Evolutionary conservation across 2,113 vertebrate genomes (phyloP).

Genomic region (Rhabdornis inornatus): DNA sequence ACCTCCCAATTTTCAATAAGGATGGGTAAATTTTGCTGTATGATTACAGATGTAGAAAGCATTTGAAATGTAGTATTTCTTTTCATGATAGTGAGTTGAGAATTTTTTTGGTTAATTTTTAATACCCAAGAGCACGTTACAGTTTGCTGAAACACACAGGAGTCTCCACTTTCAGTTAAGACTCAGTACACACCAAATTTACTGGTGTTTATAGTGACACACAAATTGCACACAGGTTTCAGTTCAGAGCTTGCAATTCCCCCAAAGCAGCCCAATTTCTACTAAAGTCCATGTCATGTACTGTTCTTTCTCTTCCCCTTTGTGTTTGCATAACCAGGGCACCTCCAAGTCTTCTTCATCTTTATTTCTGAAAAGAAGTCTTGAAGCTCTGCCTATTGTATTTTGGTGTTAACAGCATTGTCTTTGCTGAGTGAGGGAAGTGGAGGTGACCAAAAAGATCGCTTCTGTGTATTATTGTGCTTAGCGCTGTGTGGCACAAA

Average conservation of each 20-base stretch:
- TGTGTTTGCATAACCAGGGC: background rate
- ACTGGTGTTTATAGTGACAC: background rate
- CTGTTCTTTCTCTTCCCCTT: background rate
- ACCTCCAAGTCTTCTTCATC: background rate
- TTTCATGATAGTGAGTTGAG: background rate
- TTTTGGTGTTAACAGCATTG: background rate
- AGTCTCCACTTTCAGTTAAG: background rate
- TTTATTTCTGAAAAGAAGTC: background rate
- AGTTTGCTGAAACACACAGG: background rate
- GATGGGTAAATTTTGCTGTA: background rate
- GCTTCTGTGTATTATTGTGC: background rate
- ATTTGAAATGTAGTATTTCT: background rate
- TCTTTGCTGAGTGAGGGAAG: background rate
- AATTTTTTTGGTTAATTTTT: background rate
- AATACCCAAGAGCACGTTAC: rapidly evolving
- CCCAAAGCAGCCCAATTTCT: background rate
- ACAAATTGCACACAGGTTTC: background rate
- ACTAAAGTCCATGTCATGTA: background rate
- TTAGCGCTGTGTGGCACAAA: background rate
- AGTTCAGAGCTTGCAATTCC: background rate
- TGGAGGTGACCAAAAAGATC: background rate
- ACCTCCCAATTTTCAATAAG: background rate
- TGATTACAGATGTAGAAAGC: background rate
- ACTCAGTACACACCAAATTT: background rate
- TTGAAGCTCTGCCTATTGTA: background rate